These are phyloP conservation scores for Lanistes nyassanus DNA, from an alignment of 1,140 invertebrate species.

Conservation along the genomic window DNA sequence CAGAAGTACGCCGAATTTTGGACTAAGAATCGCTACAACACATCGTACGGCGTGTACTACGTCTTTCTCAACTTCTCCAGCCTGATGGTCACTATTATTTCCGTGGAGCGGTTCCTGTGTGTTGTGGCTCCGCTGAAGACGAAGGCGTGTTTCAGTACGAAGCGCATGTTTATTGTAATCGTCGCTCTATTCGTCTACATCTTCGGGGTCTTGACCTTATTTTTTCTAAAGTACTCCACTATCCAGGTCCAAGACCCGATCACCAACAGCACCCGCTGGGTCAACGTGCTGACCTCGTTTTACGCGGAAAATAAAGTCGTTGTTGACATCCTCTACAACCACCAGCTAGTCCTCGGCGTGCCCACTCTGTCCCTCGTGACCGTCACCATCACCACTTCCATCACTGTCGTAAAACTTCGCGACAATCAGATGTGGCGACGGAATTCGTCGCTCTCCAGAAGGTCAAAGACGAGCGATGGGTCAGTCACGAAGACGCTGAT, in stretches of 20 bases:
- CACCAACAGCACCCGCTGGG: constrained; percentile 2
- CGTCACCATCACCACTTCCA: constrained; percentile 21
- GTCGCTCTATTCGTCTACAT: constrained; percentile 5
- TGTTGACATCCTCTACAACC: constrained; percentile 3
- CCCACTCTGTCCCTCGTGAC: constrained; percentile 2
- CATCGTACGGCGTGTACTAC: too few species aligned
- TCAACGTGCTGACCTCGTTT: neutral
- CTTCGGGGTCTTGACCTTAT: neutral
- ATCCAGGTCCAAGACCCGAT: neutral
- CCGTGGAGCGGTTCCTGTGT: neutral
- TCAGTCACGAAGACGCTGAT: neutral
- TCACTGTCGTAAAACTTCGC: constrained; percentile 6
- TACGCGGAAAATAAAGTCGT: neutral
- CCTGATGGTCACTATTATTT: neutral
- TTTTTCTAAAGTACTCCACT: neutral
- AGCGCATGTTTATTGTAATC: neutral
- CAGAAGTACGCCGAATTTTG: neutral
- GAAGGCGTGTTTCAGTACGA: too few species aligned
- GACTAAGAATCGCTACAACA: too few species aligned
- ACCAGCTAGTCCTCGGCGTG: constrained; percentile 1
- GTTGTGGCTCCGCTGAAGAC: too few species aligned
- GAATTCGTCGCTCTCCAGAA: neutral
- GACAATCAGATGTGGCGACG: neutral
- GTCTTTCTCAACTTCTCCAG: too few species aligned
- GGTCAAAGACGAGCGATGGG: too few species aligned